Evolutionary conservation across 1,140 invertebrate species (phyloP), one percentile per base, ranked within the genome.

Genomic region (Elymnias hypermnestra): DNA sequence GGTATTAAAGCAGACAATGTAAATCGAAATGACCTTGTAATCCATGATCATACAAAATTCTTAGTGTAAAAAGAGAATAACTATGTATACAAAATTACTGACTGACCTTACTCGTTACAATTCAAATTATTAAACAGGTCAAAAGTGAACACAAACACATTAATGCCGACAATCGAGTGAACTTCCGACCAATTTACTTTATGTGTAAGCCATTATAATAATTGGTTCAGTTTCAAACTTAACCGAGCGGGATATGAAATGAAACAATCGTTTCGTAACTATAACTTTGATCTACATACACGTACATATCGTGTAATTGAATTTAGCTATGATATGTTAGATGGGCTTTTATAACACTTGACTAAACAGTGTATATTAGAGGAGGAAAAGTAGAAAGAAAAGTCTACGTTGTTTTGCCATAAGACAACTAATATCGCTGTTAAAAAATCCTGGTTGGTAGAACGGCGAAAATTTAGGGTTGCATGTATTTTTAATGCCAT

Each of bases 201-300:
- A 74, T 64, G 63, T 68, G 61, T 67, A 67, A 68, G 46, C 66
- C 64, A 74, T 79, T 74, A 79, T 70, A 69, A 68, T 79, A 76
- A 79, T 74, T 74, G 64, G 50, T 62, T 53, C 56, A 73, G 65
- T 73, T 63, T 45, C 59, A 59, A 74, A 75, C 55, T 75, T 22
- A 51, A 42, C 40, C 36, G 36, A 25, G 35, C 25, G 22, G 31
- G 31, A 35, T 39, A 29, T 18, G 41, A 33, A 36, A 35, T 50
- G 31, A 37, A 43, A 43, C 35, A 25, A 36, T 50, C 31, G 15
- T 12, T 5, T 36, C 21, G 17, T 10, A 42, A 28, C 25, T 33
- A 15, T 33, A 33, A 33, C 29, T 33, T 15, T 33, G 29, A 33
- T 33, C 29, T 33, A 15, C 29, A 29, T 29, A 29, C n/a, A 33